Percentiles rank a stretch among this genome's conserved stretches.
phyloP scores from a whole-genome alignment of 2,888 invertebrate genomes.

The Dolomedes plantarius region DNA sequence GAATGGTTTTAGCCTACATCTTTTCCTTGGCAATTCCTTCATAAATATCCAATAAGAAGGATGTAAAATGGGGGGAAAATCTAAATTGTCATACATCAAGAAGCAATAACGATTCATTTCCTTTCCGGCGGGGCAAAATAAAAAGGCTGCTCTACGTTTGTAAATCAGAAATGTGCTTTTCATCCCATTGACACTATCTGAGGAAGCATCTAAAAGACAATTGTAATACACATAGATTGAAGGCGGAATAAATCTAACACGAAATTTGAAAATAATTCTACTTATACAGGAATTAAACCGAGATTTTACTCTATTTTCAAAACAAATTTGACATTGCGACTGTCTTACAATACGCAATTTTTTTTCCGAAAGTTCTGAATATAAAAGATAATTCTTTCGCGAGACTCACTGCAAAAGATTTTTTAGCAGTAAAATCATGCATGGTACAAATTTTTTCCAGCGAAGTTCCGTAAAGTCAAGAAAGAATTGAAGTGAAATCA shows the following conservation, averaged over 20 bases:
- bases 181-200: not conserved
- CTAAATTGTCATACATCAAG: conserved; percentile 4
- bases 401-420: too few species aligned
- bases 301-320: too few species aligned
- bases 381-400: too few species aligned
- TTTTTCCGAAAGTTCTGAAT: too few species aligned
- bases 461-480: too few species aligned
- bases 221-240: not conserved
- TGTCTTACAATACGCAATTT: too few species aligned
- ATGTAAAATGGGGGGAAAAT: not conserved
- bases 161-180: conserved; percentile 9
- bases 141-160: not conserved
- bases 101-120: conserved; percentile 10
- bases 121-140: not conserved
- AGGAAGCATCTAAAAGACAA: not conserved
- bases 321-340: too few species aligned
- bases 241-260: not conserved
- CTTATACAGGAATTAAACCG: not conserved
- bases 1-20: not conserved
- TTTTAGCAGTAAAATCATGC: too few species aligned
- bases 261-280: not conserved
- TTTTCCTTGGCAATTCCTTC: not conserved
- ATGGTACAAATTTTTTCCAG: too few species aligned
- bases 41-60: conserved; percentile 10
- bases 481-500: too few species aligned